Base-by-base conservation (phyloP, 23 tunicate genomes). In the Styela plicata region DNA sequence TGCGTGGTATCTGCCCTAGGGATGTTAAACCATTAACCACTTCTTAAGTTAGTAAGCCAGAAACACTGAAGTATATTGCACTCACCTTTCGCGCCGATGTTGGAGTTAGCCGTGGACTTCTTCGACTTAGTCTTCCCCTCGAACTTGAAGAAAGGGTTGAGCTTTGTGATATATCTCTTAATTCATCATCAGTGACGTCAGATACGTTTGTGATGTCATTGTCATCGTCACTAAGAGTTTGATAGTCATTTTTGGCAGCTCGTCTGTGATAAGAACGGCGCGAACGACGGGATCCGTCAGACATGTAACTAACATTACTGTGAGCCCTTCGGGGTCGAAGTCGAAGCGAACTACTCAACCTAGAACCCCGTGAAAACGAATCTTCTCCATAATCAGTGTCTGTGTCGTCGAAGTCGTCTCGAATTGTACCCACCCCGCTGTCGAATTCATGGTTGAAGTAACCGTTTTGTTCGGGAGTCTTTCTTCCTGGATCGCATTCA, bases 401-500 rank as follows among this genome's bases (percentile, higher is more conserved):
- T 0, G 85, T 73, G 17, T 82, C 85, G 33, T 90, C 90, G 26
- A 37, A 62, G 2, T 85, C 95, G 80, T 75, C 87, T 70, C 84
- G 67, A 31, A 67, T 29, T 1, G 96, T 90, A 5, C 96, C 90
- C 20, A 82, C 73, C 17, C 96, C 96, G 70, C 96, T 90, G 90
- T 90, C 96, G 31, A 85, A 36, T 61, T 90, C 96, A 80, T 70
- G 64, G 62, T 26, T 33, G 64, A 35, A 10, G 65, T 22, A 53
- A 18, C 64, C 64, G 65, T 76, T 76, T 13, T 18, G 16, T 1
- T 67, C 71, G n/a, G 71, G 71, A 16, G 71, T 67, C 24, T 61
- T 82, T n/a, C 69, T 66, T n/a, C 84, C 84, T 18, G 97, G 97
- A 36, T 92, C 97, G 80, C 97, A 92, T 53, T 87, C 89, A 31